Percentiles rank a stretch among this genome's conserved stretches.
These are phyloP conservation scores for Automeris io DNA, from an alignment of 2,888 invertebrate species.

Conservation along the genomic window DNA sequence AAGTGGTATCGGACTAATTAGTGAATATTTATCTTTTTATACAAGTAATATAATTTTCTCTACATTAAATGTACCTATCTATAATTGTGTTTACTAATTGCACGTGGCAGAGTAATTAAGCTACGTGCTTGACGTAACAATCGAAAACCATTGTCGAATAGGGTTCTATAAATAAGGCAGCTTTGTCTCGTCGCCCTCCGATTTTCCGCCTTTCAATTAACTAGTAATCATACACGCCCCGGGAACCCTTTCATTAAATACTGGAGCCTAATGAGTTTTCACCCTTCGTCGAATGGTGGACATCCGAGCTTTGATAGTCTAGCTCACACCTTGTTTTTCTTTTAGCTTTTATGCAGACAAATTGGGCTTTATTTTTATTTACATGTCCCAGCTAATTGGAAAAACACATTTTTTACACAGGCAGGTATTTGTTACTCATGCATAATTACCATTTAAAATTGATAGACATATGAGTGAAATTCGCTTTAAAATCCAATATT, in stretches of 20 bases:
- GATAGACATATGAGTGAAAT: too few relatives aligned
- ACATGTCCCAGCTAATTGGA: constrained; percentile 15
- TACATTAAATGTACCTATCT: too few relatives aligned
- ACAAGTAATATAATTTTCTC: too few relatives aligned
- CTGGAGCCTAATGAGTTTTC: constrained; percentile 68
- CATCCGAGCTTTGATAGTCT: constrained; percentile 59
- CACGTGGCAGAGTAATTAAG: background rate
- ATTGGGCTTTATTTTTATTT: constrained; percentile 47
- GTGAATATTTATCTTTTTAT: too few relatives aligned
- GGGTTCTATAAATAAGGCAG: constrained; percentile 42
- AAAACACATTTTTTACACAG: constrained; percentile 5
- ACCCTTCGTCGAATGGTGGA: constrained; percentile 69
- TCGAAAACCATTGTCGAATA: constrained; percentile 1
- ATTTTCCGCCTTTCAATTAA: constrained; percentile 73
- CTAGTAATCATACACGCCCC: constrained; percentile 72
- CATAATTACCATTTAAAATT: too few relatives aligned
- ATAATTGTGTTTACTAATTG: background rate
- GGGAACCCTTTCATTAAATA: constrained; percentile 71
- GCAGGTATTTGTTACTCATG: too few relatives aligned
- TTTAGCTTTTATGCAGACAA: constrained; percentile 46
- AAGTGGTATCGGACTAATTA: too few relatives aligned
- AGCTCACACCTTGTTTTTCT: constrained; percentile 48
- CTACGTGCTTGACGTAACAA: background rate
- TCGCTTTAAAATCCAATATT: too few relatives aligned
- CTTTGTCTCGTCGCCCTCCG: constrained; percentile 57